Evolutionary conservation across 2,797 vertebrate species (phyloP), one percentile per base, ranked within the genome.

Genomic region (Pachyuromys duprasi): DNA sequence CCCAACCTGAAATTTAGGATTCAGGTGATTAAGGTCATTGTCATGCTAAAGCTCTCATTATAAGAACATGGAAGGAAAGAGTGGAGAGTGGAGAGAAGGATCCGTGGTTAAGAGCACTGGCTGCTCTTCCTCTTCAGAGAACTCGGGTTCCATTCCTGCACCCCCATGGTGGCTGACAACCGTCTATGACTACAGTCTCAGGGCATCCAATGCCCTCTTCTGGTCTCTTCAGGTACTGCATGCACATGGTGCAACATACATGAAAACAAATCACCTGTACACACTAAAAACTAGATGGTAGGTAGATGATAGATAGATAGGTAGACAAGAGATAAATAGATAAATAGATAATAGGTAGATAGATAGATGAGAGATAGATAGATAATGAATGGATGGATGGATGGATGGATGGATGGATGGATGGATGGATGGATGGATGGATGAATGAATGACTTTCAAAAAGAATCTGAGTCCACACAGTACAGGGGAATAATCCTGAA

Each of bases 1-100:
- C 69, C 13, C n/a, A 18, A 69, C 72, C 39, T n/a, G 83, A 96
- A 93, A 57, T 93, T 93, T 96, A 75, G 53, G 22, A 79, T 49
- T 62, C 17, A 24, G 15, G n/a, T 18, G 62, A 0, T 72, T 63
- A 89, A 24, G 53, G 57, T 87, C 72, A 57, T 17, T 89, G 63
- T 6, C 42, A 53, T 62, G 74, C 70, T 89, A 62, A 82, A 53
- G 39, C 95, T 94, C 75, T 78, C 4, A 63, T 49, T 26, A 67
- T 91, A 89, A 82, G 62, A 80, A 55, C 92, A 45, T 91, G 63
- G 22, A 69, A 88, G 42, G 76, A 49, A 95, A 93, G 5, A 26
- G 14, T 55, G 3, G 45, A 8, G 13, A 36, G 13, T 28, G 14
- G 65, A 86, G 24, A 70, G 24, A 31, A 55, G n/a, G 49, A n/a